phyloP scores from a whole-genome alignment of 2,888 invertebrate species.

The Orgyia antiqua region DNA sequence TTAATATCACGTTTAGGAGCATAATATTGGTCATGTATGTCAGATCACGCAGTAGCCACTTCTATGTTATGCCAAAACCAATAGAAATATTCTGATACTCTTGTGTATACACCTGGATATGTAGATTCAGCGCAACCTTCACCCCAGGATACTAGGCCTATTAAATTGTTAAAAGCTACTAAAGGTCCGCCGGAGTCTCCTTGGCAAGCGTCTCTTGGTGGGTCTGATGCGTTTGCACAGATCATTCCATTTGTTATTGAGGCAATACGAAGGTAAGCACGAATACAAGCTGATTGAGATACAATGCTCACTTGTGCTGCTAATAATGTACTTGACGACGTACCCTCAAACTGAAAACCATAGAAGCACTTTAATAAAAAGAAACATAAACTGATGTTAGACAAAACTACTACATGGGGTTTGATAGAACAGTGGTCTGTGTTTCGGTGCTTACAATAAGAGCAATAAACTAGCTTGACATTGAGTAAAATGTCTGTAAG shows the following conservation, averaged over 20 bases:
- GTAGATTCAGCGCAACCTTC: conserved; percentile 69
- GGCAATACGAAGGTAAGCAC: conserved; percentile 51
- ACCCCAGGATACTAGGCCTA: conserved; percentile 79
- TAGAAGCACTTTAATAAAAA: too few species aligned
- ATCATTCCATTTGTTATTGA: conserved; percentile 57
- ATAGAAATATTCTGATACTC: conserved; percentile 53
- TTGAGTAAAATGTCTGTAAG: too few species aligned
- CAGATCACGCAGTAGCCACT: neutral
- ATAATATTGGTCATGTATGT: neutral
- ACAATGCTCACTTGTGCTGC: conserved; percentile 60
- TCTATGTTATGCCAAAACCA: conserved; percentile 41
- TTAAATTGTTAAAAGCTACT: conserved; percentile 55
- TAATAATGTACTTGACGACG: conserved; percentile 42
- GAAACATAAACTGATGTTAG: too few species aligned
- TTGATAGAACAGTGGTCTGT: too few species aligned
- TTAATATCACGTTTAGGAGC: too few species aligned
- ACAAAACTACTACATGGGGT: too few species aligned
- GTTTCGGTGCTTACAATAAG: too few species aligned
- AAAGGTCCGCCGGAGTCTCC: conserved; percentile 81
- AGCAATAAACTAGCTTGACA: too few species aligned
- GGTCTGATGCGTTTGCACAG: conserved; percentile 51
- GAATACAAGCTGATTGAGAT: conserved; percentile 46
- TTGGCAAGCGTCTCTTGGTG: conserved; percentile 67
- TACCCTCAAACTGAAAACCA: conserved; percentile 51
- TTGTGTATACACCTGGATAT: conserved; percentile 78